phyloP scores from a whole-genome alignment of 2,888 invertebrate genomes.

The Caenorhabditis becei region DNA sequence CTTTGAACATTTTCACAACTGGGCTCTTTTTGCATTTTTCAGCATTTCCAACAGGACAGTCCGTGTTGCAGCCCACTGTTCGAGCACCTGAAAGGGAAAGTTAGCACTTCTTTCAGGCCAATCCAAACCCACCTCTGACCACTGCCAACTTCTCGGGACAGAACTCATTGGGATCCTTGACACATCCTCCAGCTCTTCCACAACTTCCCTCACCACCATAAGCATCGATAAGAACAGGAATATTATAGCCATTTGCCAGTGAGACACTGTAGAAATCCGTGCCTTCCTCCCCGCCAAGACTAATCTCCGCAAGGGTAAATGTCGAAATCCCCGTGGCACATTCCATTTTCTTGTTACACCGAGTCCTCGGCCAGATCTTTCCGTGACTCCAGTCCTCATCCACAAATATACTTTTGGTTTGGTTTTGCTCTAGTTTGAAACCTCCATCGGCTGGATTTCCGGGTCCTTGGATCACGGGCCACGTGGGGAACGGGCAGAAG shows the following conservation, averaged over 20 bases:
- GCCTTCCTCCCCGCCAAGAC: constrained; percentile 76
- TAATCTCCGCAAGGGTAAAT: constrained; percentile 83
- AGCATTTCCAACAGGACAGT: constrained; percentile 83
- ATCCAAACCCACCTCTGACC: neutral
- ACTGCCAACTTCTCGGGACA: constrained; percentile 25
- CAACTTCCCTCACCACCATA: constrained; percentile 26
- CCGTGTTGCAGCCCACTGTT: constrained; percentile 83
- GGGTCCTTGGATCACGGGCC: constrained; percentile 34
- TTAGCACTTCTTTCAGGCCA: neutral
- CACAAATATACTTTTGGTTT: constrained; percentile 39
- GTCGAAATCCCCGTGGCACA: constrained; percentile 78
- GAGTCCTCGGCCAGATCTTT: constrained; percentile 42
- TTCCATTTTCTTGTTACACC: constrained; percentile 28
- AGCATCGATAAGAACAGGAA: constrained; percentile 66
- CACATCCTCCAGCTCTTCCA: constrained; percentile 44
- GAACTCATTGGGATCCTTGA: constrained; percentile 19
- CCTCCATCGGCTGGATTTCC: constrained; percentile 42
- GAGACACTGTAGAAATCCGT: constrained; percentile 84
- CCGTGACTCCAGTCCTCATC: constrained; percentile 33
- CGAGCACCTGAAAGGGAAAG: constrained; percentile 51
- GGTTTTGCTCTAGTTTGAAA: constrained; percentile 49
- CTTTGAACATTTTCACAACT: constrained; percentile 83
- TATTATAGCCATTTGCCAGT: constrained; percentile 84
- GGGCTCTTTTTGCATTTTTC: constrained; percentile 82
- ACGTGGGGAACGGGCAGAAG: constrained; percentile 70